Percentiles rank a stretch among this genome's conserved stretches.
These are phyloP conservation scores for Hymenochirus boettgeri DNA, from an alignment of 2,113 vertebrate species.

Conservation along the genomic window DNA sequence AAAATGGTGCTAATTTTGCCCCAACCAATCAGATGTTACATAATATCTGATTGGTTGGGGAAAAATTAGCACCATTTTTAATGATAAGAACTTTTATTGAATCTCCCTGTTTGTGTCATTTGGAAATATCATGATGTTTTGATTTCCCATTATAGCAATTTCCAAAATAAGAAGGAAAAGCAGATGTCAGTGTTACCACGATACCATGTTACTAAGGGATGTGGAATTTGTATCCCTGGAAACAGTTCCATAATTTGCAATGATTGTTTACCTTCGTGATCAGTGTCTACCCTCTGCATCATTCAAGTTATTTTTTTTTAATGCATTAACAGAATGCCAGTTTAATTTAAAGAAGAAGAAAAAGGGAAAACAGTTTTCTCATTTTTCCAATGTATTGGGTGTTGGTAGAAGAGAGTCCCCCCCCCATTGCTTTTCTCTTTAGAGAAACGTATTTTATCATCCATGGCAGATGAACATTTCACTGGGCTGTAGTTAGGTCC, in stretches of 20 bases:
- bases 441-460: constrained; percentile 29
- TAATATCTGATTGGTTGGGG: no score
- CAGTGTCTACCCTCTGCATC: background rate
- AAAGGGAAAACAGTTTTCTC: no score
- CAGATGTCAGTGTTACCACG: background rate
- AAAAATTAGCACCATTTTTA: no score
- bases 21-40: no score
- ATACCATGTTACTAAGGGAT: background rate
- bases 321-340: no score
- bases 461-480: constrained; percentile 13
- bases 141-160: constrained; percentile 1
- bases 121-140: background rate
- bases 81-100: no score
- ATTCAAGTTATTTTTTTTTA: no score
- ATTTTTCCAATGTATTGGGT: no score
- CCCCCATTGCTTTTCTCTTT: no score
- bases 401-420: no score
- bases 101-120: background rate
- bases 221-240: background rate
- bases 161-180: constrained; percentile 4
- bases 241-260: background rate
- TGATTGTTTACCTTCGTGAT: constrained; percentile 1
- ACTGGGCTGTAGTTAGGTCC: constrained; percentile 9
- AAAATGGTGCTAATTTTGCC: no score
- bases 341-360: no score